These are phyloP conservation scores for Meleagris gallopavo DNA, from an alignment of 2,113 vertebrate genomes.

Conservation along the genomic window DNA sequence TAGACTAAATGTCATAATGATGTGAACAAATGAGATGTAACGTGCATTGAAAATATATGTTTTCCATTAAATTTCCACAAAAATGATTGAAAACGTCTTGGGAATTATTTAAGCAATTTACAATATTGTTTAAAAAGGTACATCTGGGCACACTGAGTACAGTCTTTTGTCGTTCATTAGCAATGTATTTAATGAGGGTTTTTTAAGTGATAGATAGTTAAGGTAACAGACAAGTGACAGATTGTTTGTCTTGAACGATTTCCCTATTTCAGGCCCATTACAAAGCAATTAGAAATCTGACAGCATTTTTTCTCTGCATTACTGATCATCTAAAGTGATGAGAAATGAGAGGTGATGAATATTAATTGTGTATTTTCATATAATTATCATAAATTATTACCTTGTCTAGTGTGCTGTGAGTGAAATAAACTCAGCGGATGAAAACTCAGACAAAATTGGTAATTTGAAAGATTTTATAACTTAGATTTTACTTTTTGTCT, in stretches of 20 bases:
- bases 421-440: slow-evolving; percentile 75
- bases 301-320: slow-evolving; percentile 90
- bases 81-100: slow-evolving; percentile 78
- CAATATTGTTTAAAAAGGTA: slow-evolving; percentile 80
- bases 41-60: slow-evolving; percentile 69
- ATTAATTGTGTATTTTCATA: slow-evolving; percentile 90
- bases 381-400: slow-evolving; percentile 91
- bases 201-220: slow-evolving; percentile 89
- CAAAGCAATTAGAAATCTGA: slow-evolving; percentile 91
- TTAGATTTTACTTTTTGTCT: slow-evolving; percentile 59
- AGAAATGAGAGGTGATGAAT: slow-evolving; percentile 89
- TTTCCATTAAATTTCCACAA: slow-evolving; percentile 74
- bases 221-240: slow-evolving; percentile 92
- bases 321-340: slow-evolving; percentile 89
- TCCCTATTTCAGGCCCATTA: slow-evolving; percentile 89
- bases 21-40: slow-evolving; percentile 76
- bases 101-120: slow-evolving; percentile 79
- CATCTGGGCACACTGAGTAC: slow-evolving; percentile 75
- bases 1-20: slow-evolving; percentile 78
- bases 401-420: slow-evolving; percentile 82
- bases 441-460: slow-evolving; percentile 78
- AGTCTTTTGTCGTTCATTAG: slow-evolving; percentile 89
- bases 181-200: slow-evolving; percentile 89
- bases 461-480: slow-evolving; percentile 75
- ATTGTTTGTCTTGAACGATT: slow-evolving; percentile 92